Evolutionary conservation across 2,888 invertebrate species (phyloP), one percentile per base, ranked within the genome.

Genomic region (Oxytorus armatus): DNA sequence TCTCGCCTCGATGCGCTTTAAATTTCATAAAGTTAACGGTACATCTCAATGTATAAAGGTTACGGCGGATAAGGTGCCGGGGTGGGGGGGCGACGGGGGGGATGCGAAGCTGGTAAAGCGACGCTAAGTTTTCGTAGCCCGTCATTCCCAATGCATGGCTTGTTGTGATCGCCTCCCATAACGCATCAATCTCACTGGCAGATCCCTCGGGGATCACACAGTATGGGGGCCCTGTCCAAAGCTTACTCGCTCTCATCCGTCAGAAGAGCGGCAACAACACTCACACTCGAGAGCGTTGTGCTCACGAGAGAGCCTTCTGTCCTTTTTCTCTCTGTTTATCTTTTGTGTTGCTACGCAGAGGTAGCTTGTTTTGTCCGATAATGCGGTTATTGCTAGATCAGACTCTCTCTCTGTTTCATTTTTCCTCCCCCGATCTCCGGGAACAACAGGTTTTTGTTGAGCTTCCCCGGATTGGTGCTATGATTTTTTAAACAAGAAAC

Each of bases 151-250:
- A 88, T 87, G 88, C 87, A 87, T 87, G 84, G 85, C 82, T 86
- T 85, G 87, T 87, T 86, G 87, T 84, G 87, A 88, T 88, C 86
- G 84, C 83, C 86, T 86, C 86, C 86, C 85, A 87, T 88, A 88
- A 88, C 87, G 86, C 88, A 88, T 89, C 88, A 88, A 88, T 89
- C 88, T 88, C 85, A 77, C 33, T 53, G 79, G 63, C 44, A 77
- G 79, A 84, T 86, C 88, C 88, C 86, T 36, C 49, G 88, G 51
- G 88, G 87, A 86, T 85, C 81, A 80, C 73, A n/a, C 39, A 77
- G 69, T 79, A 77, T 69, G 82, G 82, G 36, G 83, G 80, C 75
- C 81, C 87, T 85, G 86, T 86, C 85, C 85, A 84, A 87, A 85
- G 86, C 84, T 84, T 82, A 85, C 83, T 77, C 83, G 80, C 76